Evolutionary conservation across 2,888 invertebrate genomes (phyloP).

Genomic region (Lissocephala sabroskyi): DNA sequence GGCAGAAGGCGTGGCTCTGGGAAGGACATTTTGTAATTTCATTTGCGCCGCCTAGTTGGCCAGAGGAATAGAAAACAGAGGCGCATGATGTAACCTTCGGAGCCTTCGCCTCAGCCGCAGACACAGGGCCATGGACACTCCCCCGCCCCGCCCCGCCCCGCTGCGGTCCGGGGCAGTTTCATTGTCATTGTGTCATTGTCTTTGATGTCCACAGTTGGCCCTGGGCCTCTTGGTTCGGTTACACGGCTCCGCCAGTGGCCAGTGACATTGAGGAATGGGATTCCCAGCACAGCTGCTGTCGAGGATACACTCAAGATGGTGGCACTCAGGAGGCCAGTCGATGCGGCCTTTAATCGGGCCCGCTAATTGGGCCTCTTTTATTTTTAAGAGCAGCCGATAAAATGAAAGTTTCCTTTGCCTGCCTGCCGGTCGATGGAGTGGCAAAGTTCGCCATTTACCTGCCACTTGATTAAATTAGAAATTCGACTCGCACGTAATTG

Average conservation of each 20-base stretch:
- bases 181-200: neutral
- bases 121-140: neutral
- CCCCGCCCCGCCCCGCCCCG: too few relatives aligned
- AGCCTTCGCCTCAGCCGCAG: too few relatives aligned
- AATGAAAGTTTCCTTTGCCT: neutral
- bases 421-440: neutral
- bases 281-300: too few relatives aligned
- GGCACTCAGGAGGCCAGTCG: too few relatives aligned
- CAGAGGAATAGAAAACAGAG: neutral
- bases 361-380: too few relatives aligned
- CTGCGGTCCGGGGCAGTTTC: neutral
- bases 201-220: neutral
- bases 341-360: too few relatives aligned
- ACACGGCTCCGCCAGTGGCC: too few relatives aligned
- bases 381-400: too few relatives aligned
- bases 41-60: conserved; percentile 20
- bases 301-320: too few relatives aligned
- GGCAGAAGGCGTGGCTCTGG: neutral
- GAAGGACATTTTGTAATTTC: conserved; percentile 49
- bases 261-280: too few relatives aligned
- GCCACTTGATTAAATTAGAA: conserved; percentile 57
- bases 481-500: conserved; percentile 49
- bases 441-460: conserved; percentile 13
- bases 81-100: too few relatives aligned
- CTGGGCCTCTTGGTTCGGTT: too few relatives aligned